Base-by-base conservation (phyloP, 1,140 invertebrate species). In the Sarcophaga bullata region DNA sequence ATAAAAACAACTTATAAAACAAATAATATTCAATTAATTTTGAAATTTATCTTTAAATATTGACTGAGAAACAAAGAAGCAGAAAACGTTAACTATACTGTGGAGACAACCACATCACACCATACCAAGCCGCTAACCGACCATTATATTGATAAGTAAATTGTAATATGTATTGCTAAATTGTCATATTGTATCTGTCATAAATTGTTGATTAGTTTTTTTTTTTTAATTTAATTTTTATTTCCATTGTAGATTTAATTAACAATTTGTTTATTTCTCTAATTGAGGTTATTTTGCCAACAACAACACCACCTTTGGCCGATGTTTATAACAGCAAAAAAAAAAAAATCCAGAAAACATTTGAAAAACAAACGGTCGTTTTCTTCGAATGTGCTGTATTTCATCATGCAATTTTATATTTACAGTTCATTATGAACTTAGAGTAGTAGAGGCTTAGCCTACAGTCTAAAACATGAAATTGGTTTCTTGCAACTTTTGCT, bases 41-140 rank as follows among this genome's bases (percentile, higher is more conserved):
- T 58, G 54, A 58, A 58, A 58, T 58, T 58, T 58, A 58, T 58
- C 54, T 58, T 58, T n/a, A 58, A 58, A 58, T 58, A 58, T 58
- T 58, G 54, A 58, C 11, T 15, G n/a, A 58, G n/a, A 13, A 58
- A 58, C 15, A 37, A 37, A 37, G 25, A 37, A 37, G 25, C 25
- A 37, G 25, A 37, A 37, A 58, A 58, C 54, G 54, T n/a, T 13
- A 58, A 58, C 54, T 58, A 13, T 54, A 13, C 15, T 54, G 10
- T 5, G 7, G 15, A n/a, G 54, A 13, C 54, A 58, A 58, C 54
- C 15, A 13, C 25, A 37, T 4, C 15, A 13, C 25, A 37, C 25
- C 25, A 37, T 6, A 13, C 15, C 10, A 58, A 58, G 11, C 25
- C 25, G 25, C 25, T 37, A 58, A n/a, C 15, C n/a, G 15, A n/a